These are phyloP conservation scores for Melanotaenia trifasciata DNA, from an alignment of 2,797 vertebrate genomes.

Conservation along the genomic window DNA sequence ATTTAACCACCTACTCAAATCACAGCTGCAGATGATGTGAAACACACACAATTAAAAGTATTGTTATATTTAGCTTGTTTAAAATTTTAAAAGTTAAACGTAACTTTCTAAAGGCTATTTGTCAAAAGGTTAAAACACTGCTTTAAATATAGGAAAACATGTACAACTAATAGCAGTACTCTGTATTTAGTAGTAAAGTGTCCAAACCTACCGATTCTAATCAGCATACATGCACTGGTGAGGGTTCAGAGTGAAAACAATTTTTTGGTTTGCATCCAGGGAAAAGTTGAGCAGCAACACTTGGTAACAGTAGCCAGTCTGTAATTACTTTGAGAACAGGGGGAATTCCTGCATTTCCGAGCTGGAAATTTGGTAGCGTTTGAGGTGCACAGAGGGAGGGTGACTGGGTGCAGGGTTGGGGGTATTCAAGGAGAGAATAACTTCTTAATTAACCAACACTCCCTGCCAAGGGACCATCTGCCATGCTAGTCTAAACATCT, in stretches of 20 bases:
- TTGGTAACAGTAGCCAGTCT: slow-evolving; percentile 68
- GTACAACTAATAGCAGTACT: not conserved
- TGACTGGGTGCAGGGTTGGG: slow-evolving; percentile 64
- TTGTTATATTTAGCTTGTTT: not conserved
- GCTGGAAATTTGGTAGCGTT: slow-evolving; percentile 55
- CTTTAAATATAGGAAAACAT: not conserved
- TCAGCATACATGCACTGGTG: not conserved
- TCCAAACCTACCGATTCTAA: not conserved
- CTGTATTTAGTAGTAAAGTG: not conserved
- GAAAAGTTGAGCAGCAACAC: slow-evolving; percentile 57
- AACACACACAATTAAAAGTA: not conserved
- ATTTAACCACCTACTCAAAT: too few species aligned
- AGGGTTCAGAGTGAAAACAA: slow-evolving; percentile 7
- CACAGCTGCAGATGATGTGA: too few species aligned
- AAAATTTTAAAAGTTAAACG: not conserved
- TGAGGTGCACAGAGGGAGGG: slow-evolving; percentile 69
- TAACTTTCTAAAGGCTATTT: not conserved
- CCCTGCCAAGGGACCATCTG: slow-evolving; percentile 78
- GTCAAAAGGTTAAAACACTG: not conserved
- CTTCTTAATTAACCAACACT: slow-evolving; percentile 80
- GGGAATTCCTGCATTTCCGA: slow-evolving; percentile 73
- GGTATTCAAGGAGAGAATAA: slow-evolving; percentile 73
- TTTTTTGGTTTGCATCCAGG: slow-evolving; percentile 46
- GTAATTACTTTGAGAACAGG: slow-evolving; percentile 76
- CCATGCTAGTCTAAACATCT: slow-evolving; percentile 66